These are phyloP conservation scores for Hylaeus anthracinus DNA, from an alignment of 1,140 invertebrate species.

Conservation along the genomic window DNA sequence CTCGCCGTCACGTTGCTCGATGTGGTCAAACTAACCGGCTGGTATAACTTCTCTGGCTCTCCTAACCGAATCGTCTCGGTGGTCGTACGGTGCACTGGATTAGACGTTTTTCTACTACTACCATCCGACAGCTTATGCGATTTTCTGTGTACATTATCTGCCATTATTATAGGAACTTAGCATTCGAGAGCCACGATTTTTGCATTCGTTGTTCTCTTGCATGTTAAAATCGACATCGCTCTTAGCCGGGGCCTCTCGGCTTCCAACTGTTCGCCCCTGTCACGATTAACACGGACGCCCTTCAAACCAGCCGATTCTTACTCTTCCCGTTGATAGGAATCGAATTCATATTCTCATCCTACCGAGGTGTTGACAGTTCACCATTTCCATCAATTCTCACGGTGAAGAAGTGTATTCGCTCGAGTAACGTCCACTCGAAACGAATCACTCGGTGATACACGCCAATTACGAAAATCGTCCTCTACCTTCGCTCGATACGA, in stretches of 20 bases:
- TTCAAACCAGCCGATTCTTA: constrained; percentile 18
- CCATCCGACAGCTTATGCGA: constrained; percentile 73
- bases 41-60: constrained; percentile 81
- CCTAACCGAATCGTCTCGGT: constrained; percentile 88
- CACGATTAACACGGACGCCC: not conserved
- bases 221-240: constrained; percentile 65
- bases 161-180: constrained; percentile 72
- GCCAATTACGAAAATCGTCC: not conserved
- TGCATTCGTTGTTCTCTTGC: constrained; percentile 58
- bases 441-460: not conserved
- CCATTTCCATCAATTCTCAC: constrained; percentile 66
- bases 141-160: constrained; percentile 78
- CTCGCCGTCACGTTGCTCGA: constrained; percentile 63
- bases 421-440: constrained; percentile 48
- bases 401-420: constrained; percentile 50
- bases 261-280: not conserved
- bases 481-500: constrained; percentile 16
- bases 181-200: constrained; percentile 57
- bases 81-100: constrained; percentile 88
- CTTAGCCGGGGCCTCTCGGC: constrained; percentile 32
- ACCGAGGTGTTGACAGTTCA: constrained; percentile 72
- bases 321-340: not conserved
- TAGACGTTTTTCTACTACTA: constrained; percentile 73
- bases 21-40: constrained; percentile 62
- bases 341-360: constrained; percentile 59